Evolutionary conservation across 2,888 invertebrate species (phyloP), one percentile per base, ranked within the genome.

Genomic region (Drosophila borealis): DNA sequence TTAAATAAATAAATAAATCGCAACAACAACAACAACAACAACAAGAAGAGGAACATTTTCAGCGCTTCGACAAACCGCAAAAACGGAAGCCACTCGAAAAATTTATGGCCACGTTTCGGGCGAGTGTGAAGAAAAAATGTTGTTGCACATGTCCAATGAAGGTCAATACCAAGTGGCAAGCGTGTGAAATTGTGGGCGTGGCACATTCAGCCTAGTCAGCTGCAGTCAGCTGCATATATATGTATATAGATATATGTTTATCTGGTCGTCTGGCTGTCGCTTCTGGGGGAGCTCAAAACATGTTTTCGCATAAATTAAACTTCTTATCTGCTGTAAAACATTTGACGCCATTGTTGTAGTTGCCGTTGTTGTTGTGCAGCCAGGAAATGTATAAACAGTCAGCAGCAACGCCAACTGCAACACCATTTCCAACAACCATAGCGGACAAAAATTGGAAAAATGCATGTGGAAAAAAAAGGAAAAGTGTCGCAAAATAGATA

Each of bases 261-360:
- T 78, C 75, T 70, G 80, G 19, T 49, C 34, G 78, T 75, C 70
- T 79, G 76, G 61, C 70, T 65, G 66, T 68, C 74, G 61, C 59
- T 70, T 55, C 62, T 55, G 69, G 71, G 64, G 73, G 17, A 45
- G 41, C 79, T 74, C 76, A 87, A 85, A 87, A 86, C 89, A 89
- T 89, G 89, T 82, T 86, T 89, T 86, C 89, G 89, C 89, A 89
- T 89, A 89, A 89, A 89, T 89, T 89, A 86, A 89, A 81, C 79
- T 86, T 88, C 89, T 89, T 89, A 89, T 89, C 89, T 80, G 86
- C 79, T 80, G 76, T 83, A 78, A 79, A 88, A 78, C 89, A 90
- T 87, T 87, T 88, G 88, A 84, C 70, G 84, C 70, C 83, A 78
- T 76, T 76, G 73, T 66, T 65, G 78, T 45, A 69, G 64, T 49